phyloP scores from a whole-genome alignment of 2,113 vertebrate genomes.

The Sclerurus mexicanus region DNA sequence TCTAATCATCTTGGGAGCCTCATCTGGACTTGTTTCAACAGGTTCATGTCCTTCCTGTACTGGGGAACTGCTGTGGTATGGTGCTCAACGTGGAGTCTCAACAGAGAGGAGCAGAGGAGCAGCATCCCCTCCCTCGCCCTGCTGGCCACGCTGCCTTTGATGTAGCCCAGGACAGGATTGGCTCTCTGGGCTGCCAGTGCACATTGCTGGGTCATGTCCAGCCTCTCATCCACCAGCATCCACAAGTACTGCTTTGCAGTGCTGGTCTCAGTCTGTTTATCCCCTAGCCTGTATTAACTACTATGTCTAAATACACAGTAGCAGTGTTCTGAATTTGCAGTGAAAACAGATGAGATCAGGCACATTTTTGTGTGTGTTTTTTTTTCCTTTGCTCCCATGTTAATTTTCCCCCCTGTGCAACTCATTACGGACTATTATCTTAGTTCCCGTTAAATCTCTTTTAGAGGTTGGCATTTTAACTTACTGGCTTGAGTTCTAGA shows the following conservation, averaged over 20 bases:
- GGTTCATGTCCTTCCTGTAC: background rate
- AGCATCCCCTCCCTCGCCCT: background rate
- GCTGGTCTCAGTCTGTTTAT: background rate
- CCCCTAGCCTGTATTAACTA: background rate
- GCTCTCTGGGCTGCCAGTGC: background rate
- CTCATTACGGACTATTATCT: background rate
- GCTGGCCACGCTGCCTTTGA: background rate
- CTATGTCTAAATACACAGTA: background rate
- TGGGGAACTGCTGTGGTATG: background rate
- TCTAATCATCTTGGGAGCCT: background rate
- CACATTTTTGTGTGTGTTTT: background rate
- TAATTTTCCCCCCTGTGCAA: background rate
- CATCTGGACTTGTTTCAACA: background rate
- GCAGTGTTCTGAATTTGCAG: background rate
- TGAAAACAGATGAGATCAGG: background rate
- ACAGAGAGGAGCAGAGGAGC: background rate
- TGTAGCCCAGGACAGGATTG: background rate
- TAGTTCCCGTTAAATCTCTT: background rate
- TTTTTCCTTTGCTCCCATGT: background rate
- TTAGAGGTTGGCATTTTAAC: background rate
- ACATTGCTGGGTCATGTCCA: background rate
- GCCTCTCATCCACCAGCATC: background rate
- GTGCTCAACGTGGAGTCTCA: background rate
- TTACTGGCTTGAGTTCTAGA: slow-evolving; percentile 17
- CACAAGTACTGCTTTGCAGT: background rate